These are phyloP conservation scores for Enteromius afrohamiltoni DNA, from an alignment of 2,797 vertebrate species.

Conservation along the genomic window DNA sequence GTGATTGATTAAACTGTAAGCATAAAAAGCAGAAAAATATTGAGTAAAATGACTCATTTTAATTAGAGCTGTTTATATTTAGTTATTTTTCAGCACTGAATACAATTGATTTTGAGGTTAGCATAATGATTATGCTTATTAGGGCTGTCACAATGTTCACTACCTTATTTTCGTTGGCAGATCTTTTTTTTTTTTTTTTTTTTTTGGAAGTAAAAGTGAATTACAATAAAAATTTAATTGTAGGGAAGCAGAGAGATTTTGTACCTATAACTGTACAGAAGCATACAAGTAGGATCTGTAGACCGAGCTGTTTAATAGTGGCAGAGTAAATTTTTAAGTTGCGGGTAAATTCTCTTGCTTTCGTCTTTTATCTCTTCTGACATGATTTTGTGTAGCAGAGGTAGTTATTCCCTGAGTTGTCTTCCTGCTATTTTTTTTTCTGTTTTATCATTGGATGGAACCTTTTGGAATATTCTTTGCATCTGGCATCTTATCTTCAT, in stretches of 20 bases:
- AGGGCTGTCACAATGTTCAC: not conserved
- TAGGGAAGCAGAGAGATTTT: not conserved
- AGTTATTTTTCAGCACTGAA: not conserved
- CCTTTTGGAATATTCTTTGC: not conserved
- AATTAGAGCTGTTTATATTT: not conserved
- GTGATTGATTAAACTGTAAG: not conserved
- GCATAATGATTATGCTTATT: not conserved
- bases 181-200: not conserved
- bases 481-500: not conserved
- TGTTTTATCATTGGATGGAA: not conserved
- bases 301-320: not conserved
- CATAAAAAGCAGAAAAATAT: not conserved
- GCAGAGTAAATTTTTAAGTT: not conserved
- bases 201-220: too few species aligned
- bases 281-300: not conserved
- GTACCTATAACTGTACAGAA: not conserved
- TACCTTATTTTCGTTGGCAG: not conserved
- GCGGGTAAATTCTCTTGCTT: not conserved
- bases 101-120: not conserved
- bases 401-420: not conserved
- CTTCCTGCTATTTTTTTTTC: not conserved
- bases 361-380: not conserved
- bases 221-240: not conserved
- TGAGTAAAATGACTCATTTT: not conserved
- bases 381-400: not conserved